Base-by-base conservation (phyloP, 35 echinoderm and acorn worm species). In the Ophioderma brevispina region DNA sequence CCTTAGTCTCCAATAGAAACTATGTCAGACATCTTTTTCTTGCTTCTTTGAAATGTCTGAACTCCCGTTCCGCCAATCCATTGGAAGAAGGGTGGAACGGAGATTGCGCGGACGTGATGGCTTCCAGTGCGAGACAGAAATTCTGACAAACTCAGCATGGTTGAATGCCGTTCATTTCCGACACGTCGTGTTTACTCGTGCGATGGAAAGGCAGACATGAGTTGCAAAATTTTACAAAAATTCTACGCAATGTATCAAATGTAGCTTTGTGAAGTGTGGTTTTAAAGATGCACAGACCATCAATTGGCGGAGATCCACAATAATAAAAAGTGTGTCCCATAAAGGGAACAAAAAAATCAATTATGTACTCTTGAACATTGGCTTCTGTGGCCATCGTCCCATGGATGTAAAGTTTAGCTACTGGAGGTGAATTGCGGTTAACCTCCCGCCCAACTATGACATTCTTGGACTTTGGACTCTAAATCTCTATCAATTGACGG, bases 281-380 rank as follows among this genome's bases (percentile, higher is more conserved):
- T 31, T 77, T 40, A 78, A 21, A 63, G 49, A 33, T 87, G 85
- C 6, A 91, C 35, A 4, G 33, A 76, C n/a, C 63, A 4, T 76
- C 84, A n/a, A n/a, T n/a, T 92, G 38, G 41, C 81, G 86, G 34
- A 78, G 80, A 55, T 93, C 86, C 28, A 89, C 83, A 23, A 88
- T 81, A 25, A 87, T 76, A 38, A 92, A 64, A 75, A 35, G 80
- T 87, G 14, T 36, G 42, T 11, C 41, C 76, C 41, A 39, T 79
- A 46, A 87, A 63, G 80, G 40, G 90, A 25, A 81, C 80, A 37
- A 76, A 84, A 81, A 36, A 92, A 77, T 89, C 91, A 81, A 93
- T n/a, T 64, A 64, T 93, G 91, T 1, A 93, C 28, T 35, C 91
- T 36, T 35, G 17, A 50, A 86, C 86, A 94, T n/a, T 49, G 91